Evolutionary conservation across 2,888 invertebrate species (phyloP).

Genomic region (Autographa gamma): DNA sequence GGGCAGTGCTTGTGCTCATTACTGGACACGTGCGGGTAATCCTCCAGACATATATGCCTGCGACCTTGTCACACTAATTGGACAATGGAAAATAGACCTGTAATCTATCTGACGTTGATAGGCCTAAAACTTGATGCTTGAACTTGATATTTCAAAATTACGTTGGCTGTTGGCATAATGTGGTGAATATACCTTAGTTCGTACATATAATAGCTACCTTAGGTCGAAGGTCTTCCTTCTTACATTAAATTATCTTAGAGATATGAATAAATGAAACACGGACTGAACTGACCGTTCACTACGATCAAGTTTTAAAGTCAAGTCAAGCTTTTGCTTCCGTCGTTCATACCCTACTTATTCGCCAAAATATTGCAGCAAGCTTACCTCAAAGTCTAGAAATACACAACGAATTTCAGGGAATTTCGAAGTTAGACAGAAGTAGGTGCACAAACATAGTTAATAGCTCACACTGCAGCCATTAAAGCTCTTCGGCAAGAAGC

Average conservation of each 20-base stretch:
- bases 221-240: too few species aligned
- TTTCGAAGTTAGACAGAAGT: slow-evolving; percentile 11
- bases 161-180: too few species aligned
- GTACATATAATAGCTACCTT: too few species aligned
- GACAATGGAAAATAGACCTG: slow-evolving; percentile 28
- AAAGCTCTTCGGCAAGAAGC: slow-evolving; percentile 25
- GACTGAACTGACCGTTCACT: too few species aligned
- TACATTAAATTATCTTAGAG: too few species aligned
- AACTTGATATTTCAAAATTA: too few species aligned
- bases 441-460: slow-evolving; percentile 41
- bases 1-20: slow-evolving; percentile 24
- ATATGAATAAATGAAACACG: too few species aligned
- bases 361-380: not conserved
- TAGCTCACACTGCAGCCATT: slow-evolving; percentile 27
- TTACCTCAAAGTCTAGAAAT: not conserved
- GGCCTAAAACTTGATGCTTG: too few species aligned
- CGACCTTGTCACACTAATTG: slow-evolving; percentile 47
- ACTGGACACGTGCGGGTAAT: slow-evolving; percentile 46
- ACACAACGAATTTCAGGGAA: slow-evolving; percentile 8
- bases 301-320: too few species aligned
- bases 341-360: not conserved
- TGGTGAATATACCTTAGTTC: too few species aligned
- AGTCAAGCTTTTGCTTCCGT: too few species aligned
- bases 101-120: not conserved
- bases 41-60: slow-evolving; percentile 19